Evolutionary conservation across 2,113 vertebrate species (phyloP), one percentile per base, ranked within the genome.

Genomic region (Turdus rufiventris): DNA sequence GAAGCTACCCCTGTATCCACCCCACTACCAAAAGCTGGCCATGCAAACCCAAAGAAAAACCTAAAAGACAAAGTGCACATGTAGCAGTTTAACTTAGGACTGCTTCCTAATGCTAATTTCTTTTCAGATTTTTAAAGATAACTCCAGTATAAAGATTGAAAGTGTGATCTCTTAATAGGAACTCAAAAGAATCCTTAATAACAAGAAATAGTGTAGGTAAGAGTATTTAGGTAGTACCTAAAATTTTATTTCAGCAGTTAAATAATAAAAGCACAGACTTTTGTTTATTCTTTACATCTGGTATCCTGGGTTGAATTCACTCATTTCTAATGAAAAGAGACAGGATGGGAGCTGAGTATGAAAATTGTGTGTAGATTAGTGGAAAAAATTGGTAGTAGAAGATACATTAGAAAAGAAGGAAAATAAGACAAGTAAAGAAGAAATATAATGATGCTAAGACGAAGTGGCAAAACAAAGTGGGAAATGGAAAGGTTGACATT

Each of bases 1-100:
- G 19, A 60, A 18, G 16, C 8, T 16, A 25, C 14, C 5, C 7
- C 21, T 45, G 3, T 47, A 45, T 19, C 8, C 1, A 0, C 24
- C 7, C 16, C 0, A 0, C 7, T 20, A 47, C 24, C n/a, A n/a
- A 74, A 60, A 53, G 10, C 23, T 45, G 23, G 19, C 19, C 23
- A 18, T 0, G 1, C 7, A 45, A 38, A 60, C 10, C 8, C n/a
- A 47, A 47, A 17, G 12, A 3, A 61, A 75, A 61, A 25, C 6
- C 36, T 53, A 40, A 65, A 80, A 61, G 23, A 31, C 3, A 43
- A 68, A 63, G 15, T 38, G 4, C 8, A 33, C 12, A 8, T 7
- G 4, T 53, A 88, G 14, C 4, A 53, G 9, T 53, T 88, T 8
- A 48, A n/a, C 3, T 73, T 62, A 58, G 3, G 21, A 53, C 18